These are phyloP conservation scores for Siniperca chuatsi DNA, from an alignment of 2,113 vertebrate species.

Conservation along the genomic window DNA sequence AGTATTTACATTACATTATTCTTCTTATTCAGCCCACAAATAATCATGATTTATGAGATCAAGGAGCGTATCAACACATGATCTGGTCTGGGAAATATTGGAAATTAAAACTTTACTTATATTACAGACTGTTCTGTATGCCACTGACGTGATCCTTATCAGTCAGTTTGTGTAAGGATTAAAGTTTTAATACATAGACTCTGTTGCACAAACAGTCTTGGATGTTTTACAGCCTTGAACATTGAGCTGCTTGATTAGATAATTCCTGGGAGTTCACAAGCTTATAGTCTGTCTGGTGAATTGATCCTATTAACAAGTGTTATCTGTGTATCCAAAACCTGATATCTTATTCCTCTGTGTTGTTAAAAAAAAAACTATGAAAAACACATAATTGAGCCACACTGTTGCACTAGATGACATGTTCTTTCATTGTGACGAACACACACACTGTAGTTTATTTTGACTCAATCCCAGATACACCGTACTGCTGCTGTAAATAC, in stretches of 20 bases:
- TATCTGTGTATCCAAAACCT: not conserved
- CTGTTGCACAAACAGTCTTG: not conserved
- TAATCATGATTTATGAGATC: not conserved
- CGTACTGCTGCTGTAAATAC: no score
- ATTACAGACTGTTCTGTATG: not conserved
- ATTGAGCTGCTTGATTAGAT: not conserved
- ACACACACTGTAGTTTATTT: no score
- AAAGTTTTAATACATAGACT: not conserved
- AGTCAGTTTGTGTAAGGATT: not conserved
- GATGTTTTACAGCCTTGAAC: not conserved
- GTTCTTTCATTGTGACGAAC: no score
- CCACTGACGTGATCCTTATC: not conserved
- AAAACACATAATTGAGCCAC: not conserved
- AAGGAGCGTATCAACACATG: not conserved
- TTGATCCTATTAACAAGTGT: not conserved
- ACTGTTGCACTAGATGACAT: no score
- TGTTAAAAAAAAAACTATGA: no score
- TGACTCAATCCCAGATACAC: no score
- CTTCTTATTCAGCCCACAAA: not conserved
- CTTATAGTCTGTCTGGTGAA: constrained; percentile 1
- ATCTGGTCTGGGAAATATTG: not conserved
- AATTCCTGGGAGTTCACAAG: constrained; percentile 20
- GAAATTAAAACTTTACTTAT: not conserved
- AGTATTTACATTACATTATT: not conserved
- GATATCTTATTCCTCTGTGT: not conserved